Percentiles rank a stretch among this genome's conserved stretches.
Evolutionary conservation across 2,113 vertebrate genomes (phyloP).

Genomic region (Gobio gobio): DNA sequence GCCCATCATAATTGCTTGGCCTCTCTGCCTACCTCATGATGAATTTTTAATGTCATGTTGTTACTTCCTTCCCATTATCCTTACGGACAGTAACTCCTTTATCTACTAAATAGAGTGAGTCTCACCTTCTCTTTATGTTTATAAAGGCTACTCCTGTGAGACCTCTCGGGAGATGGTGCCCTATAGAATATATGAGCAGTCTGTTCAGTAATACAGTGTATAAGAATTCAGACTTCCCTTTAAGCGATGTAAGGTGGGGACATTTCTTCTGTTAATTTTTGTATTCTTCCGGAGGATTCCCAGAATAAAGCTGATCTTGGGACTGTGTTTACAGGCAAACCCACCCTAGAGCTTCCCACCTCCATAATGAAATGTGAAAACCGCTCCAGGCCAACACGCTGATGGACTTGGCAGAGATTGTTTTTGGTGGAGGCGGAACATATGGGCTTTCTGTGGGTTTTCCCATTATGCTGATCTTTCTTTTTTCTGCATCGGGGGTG

Average conservation of each 20-base stretch:
- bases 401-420: conserved; percentile 41
- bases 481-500: conserved; percentile 8
- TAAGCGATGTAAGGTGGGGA: not conserved
- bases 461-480: conserved; percentile 48
- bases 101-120: not conserved
- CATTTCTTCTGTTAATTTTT: not conserved
- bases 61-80: conserved; percentile 49
- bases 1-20: conserved; percentile 33
- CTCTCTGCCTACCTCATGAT: conserved; percentile 50
- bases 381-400: conserved; percentile 28
- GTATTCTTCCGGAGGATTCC: not conserved
- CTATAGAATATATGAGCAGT: not conserved
- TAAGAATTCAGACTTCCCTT: not conserved
- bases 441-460: conserved; percentile 49
- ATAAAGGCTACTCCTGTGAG: conserved; percentile 8
- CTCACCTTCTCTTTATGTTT: not conserved
- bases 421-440: conserved; percentile 41
- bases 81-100: conserved; percentile 11
- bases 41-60: conserved; percentile 58
- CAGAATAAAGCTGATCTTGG: not conserved
- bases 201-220: not conserved
- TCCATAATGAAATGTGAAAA: conserved; percentile 20
- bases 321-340: conserved; percentile 8
- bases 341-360: conserved; percentile 31
- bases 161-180: not conserved